Evolutionary conservation across 2,888 invertebrate species (phyloP).

Genomic region (Hirtodrosophila alboralis): DNA sequence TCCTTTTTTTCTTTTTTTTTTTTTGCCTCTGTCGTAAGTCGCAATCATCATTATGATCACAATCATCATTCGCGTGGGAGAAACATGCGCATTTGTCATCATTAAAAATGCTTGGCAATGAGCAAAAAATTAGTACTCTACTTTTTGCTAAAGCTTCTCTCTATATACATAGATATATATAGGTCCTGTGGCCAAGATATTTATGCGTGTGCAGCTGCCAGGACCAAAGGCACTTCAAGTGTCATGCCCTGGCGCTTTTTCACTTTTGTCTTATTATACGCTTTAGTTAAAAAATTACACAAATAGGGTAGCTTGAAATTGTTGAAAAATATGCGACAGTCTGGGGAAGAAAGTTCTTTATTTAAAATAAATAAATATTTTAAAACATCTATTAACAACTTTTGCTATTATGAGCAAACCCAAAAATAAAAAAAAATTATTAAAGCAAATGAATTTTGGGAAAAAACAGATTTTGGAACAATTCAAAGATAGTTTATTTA

Average conservation of each 20-base stretch:
- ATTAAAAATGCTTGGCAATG: slow-evolving; percentile 58
- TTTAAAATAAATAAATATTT: too few relatives aligned
- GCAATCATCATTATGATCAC: slow-evolving; percentile 42
- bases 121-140: slow-evolving; percentile 62
- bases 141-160: slow-evolving; percentile 15
- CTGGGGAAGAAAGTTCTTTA: too few relatives aligned
- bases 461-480: too few relatives aligned
- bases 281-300: too few relatives aligned
- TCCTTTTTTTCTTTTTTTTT: slow-evolving; percentile 25
- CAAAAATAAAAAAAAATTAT: too few relatives aligned
- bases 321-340: too few relatives aligned
- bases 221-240: slow-evolving; percentile 52
- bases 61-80: slow-evolving; percentile 31
- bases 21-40: slow-evolving; percentile 42
- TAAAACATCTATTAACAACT: too few relatives aligned
- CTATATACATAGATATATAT: too few relatives aligned
- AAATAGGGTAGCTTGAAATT: too few relatives aligned
- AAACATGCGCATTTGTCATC: slow-evolving; percentile 73
- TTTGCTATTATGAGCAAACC: too few relatives aligned
- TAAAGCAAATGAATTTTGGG: too few relatives aligned
- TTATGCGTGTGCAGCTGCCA: slow-evolving; percentile 72
- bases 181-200: slow-evolving; percentile 52
- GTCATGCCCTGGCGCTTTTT: slow-evolving; percentile 63
- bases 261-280: slow-evolving; percentile 49
- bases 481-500: too few relatives aligned